Evolutionary conservation across 2,888 invertebrate species (phyloP).

Genomic region (Bursaphelenchus okinawaensis): DNA sequence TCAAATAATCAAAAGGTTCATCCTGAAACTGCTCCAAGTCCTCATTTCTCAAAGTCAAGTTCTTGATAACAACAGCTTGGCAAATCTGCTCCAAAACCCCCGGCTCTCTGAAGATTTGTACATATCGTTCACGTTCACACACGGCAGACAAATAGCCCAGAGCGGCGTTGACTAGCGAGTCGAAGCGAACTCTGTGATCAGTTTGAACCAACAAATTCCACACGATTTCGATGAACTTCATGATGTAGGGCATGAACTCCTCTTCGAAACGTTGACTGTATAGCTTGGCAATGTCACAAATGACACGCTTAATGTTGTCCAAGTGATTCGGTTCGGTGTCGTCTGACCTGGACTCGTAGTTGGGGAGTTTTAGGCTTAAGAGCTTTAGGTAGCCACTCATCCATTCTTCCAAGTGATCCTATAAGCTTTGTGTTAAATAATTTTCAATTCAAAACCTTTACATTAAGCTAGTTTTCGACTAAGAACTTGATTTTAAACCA

Average conservation of each 20-base stretch:
- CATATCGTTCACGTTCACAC: constrained; percentile 81
- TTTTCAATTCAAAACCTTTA: neutral
- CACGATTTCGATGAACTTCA: constrained; percentile 84
- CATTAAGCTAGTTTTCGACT: neutral
- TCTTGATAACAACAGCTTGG: constrained; percentile 96
- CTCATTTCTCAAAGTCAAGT: constrained; percentile 87
- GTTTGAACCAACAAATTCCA: constrained; percentile 76
- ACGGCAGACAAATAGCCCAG: constrained; percentile 88
- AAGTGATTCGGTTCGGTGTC: constrained; percentile 39
- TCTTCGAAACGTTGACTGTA: constrained; percentile 97
- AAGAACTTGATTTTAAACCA: no score
- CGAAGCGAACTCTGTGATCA: constrained; percentile 43
- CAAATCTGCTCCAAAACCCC: constrained; percentile 63
- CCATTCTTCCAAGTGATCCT: constrained; percentile 88
- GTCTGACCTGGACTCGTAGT: constrained; percentile 21
- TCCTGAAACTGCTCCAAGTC: constrained; percentile 96
- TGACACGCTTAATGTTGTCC: constrained; percentile 64
- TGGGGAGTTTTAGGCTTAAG: constrained; percentile 63
- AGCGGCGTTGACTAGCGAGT: constrained; percentile 77
- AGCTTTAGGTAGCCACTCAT: constrained; percentile 83
- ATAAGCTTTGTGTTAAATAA: constrained; percentile 59
- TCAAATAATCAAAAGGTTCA: constrained; percentile 92
- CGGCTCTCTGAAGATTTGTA: constrained; percentile 72
- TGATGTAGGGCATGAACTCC: constrained; percentile 83
- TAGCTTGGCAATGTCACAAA: constrained; percentile 85